phyloP scores from a whole-genome alignment of 2,113 vertebrate species.

The Lophochroa leadbeateri region DNA sequence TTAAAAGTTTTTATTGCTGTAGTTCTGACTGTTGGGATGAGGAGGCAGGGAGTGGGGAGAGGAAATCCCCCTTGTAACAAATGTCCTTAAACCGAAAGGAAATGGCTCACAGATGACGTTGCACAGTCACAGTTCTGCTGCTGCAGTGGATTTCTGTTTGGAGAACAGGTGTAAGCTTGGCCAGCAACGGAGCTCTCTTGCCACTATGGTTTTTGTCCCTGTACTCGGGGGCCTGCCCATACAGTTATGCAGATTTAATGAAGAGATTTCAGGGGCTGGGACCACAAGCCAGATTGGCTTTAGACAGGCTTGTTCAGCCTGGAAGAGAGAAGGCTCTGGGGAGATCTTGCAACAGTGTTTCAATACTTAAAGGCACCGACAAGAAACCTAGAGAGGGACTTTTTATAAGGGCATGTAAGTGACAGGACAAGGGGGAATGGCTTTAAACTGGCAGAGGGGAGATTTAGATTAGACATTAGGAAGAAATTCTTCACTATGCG shows the following conservation, averaged over 20 bases:
- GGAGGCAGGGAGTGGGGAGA: background rate
- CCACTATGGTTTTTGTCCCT: background rate
- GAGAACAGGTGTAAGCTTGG: background rate
- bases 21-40: background rate
- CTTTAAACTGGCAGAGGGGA: background rate
- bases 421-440: background rate
- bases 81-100: background rate
- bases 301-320: background rate
- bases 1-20: background rate
- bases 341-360: background rate
- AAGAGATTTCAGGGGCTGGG: background rate
- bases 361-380: background rate
- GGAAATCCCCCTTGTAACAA: background rate
- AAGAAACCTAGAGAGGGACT: background rate
- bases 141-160: background rate
- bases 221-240: background rate
- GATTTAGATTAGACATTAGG: background rate
- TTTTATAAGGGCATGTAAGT: background rate
- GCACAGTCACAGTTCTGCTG: background rate
- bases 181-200: background rate
- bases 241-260: background rate
- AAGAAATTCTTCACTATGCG: background rate
- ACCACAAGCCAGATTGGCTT: background rate
- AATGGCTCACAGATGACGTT: background rate
- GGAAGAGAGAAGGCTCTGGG: background rate